These are phyloP conservation scores for Heliconius erato DNA, from an alignment of 2,888 invertebrate genomes.

Conservation along the genomic window DNA sequence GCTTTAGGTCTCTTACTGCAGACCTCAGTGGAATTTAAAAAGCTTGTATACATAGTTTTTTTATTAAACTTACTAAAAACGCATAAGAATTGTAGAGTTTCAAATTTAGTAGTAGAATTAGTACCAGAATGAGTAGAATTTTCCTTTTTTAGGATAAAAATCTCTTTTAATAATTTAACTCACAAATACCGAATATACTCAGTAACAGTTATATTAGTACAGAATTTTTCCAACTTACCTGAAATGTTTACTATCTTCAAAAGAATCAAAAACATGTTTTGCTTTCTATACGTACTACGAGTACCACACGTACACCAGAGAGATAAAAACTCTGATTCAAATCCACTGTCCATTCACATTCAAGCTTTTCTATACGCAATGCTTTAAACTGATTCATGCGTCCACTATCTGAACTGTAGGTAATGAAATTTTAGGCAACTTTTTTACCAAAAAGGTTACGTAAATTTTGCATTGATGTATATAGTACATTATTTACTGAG, in stretches of 20 bases:
- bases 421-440: not conserved
- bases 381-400: slow-evolving; percentile 29
- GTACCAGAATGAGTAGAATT: not conserved
- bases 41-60: too few species aligned
- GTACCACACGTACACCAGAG: slow-evolving; percentile 1
- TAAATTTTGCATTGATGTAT: not conserved
- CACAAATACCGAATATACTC: not conserved
- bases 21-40: too few species aligned
- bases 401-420: not conserved
- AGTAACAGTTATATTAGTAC: not conserved
- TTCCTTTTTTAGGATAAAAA: not conserved
- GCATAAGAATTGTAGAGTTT: too few species aligned
- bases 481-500: too few species aligned
- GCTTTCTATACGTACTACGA: not conserved
- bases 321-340: slow-evolving; percentile 31
- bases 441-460: not conserved
- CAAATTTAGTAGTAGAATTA: too few species aligned
- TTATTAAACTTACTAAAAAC: too few species aligned
- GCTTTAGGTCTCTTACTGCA: too few species aligned
- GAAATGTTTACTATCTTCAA: not conserved
- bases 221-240: not conserved
- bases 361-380: slow-evolving; percentile 28
- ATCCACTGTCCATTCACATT: slow-evolving; percentile 26
- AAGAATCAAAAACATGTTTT: not conserved
- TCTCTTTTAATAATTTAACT: not conserved